phyloP scores from a whole-genome alignment of 2,797 vertebrate genomes.

The Protonibea diacanthus region DNA sequence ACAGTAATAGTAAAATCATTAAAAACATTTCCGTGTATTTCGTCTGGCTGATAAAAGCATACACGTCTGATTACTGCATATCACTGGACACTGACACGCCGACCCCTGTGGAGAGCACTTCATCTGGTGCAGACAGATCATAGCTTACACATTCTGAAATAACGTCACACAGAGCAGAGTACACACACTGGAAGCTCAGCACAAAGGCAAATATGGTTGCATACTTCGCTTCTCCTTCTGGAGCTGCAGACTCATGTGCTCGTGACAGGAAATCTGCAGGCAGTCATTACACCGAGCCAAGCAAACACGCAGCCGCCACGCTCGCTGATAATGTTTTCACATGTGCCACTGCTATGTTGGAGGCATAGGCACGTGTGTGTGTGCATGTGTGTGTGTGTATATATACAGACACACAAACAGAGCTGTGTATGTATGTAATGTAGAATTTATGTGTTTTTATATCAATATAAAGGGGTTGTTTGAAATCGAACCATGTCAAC shows the following conservation, averaged over 20 bases:
- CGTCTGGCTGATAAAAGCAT: slow-evolving; percentile 60
- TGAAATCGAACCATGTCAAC: slow-evolving; percentile 13
- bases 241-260: slow-evolving; percentile 66
- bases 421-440: slow-evolving; percentile 33
- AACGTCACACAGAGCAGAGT: slow-evolving; percentile 84
- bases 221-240: slow-evolving; percentile 64
- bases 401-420: slow-evolving; percentile 30
- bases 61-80: slow-evolving; percentile 53
- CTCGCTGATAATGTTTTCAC: slow-evolving; percentile 74
- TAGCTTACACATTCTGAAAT: slow-evolving; percentile 85
- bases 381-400: not conserved
- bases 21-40: slow-evolving; percentile 55
- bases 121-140: slow-evolving; percentile 83
- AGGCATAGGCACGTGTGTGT: slow-evolving; percentile 25
- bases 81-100: slow-evolving; percentile 66
- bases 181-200: slow-evolving; percentile 81
- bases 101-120: slow-evolving; percentile 78
- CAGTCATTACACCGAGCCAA: slow-evolving; percentile 80
- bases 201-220: slow-evolving; percentile 86
- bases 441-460: slow-evolving; percentile 32
- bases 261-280: slow-evolving; percentile 83
- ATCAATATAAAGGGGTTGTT: not conserved
- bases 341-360: slow-evolving; percentile 53
- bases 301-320: slow-evolving; percentile 78
- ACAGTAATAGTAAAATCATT: slow-evolving; percentile 54